Conservation (phyloP, 2,888 invertebrate genomes). For the Mamestra brassicae region DNA sequence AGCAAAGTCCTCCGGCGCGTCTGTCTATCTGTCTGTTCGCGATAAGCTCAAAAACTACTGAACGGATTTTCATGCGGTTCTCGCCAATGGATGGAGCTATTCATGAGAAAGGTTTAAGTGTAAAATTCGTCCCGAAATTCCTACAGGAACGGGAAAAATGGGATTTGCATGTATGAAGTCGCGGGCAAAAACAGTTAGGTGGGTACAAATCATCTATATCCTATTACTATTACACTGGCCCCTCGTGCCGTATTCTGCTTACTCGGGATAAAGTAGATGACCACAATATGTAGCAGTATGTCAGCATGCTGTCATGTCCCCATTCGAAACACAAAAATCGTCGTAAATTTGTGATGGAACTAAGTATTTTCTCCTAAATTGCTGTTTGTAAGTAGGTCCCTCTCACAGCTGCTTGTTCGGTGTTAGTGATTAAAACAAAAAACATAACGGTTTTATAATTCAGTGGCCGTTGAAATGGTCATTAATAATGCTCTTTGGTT, state of each 20-base stretch:
- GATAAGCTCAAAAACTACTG: no score
- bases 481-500: slow-evolving; percentile 55
- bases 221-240: no score
- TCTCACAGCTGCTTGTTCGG: not conserved
- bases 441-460: slow-evolving; percentile 18
- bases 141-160: no score
- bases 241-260: not conserved
- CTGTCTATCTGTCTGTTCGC: no score
- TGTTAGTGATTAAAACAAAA: slow-evolving; percentile 13
- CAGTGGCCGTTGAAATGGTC: slow-evolving; percentile 9
- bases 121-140: no score
- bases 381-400: not conserved
- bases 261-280: not conserved
- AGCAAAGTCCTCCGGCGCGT: no score
- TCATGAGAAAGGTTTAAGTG: no score
- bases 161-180: no score
- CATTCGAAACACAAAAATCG: not conserved
- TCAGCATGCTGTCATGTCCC: not conserved
- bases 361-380: not conserved
- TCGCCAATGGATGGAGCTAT: no score
- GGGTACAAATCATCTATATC: no score
- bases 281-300: not conserved
- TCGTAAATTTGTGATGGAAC: not conserved
- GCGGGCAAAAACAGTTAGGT: no score
- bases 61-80: no score